Base-by-base conservation (phyloP, 2,113 vertebrate species). In the Lampris incognitus region DNA sequence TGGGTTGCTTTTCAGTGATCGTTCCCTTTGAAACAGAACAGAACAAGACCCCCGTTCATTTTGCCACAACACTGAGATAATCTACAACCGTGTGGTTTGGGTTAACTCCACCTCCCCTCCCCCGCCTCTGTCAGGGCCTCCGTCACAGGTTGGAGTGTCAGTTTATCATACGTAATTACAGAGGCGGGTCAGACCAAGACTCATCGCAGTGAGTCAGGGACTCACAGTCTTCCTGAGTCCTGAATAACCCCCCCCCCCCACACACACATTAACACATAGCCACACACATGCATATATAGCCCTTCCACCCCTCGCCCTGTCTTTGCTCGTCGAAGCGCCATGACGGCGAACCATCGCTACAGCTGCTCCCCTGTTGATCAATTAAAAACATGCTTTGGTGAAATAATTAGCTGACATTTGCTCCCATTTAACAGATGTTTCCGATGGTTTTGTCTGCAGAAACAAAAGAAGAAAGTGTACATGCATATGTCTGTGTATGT, bases 381-480 rank as follows among this genome's bases (percentile, higher is more conserved):
- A 94, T 94, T 94, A 94, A 93, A 92, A 94, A 87, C 86, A 88
- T 73, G 84, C 89, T 92, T 92, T 91, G 88, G 93, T 92, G 90
- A 94, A 93, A 93, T 92, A 92, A 92, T 92, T 92, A 91, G 90
- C 90, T 91, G 89, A 92, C 92, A 92, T 92, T 94, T 92, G 89
- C 90, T 93, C 93, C 85, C 81, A 85, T 88, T 91, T 88, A 93
- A 91, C 91, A 93, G 89, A 92, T 93, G 89, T 94, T 93, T 91
- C 83, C 74, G 79, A 42, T 82, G 80, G 87, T 90, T 68, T 86
- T 76, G 83, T 76, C 85, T 74, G 74, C 77, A 71, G 76, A 80
- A 72, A 80, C 88, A 89, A 87, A 88, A 88, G 81, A 84, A 79
- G 67, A 74, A 78, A 62, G 72, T 36, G 41, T 46, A 11, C 37